Evolutionary conservation across 1,140 invertebrate genomes (phyloP), one percentile per base, ranked within the genome.

Genomic region (Aphis gossypii): DNA sequence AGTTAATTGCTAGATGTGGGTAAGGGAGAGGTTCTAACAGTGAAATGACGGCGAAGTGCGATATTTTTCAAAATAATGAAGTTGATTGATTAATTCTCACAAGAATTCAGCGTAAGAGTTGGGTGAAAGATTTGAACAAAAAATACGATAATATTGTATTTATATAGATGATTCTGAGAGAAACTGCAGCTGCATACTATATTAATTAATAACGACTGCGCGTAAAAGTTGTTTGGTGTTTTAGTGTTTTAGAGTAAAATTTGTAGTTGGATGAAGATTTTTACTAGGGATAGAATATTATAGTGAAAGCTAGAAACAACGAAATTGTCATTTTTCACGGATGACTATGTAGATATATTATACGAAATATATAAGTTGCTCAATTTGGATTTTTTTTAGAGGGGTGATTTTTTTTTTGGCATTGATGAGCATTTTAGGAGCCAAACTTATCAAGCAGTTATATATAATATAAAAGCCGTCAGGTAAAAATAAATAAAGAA

Each of bases 361-460:
- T 76, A 35, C n/a, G 60, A 76, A 68, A 30, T 30, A 68, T 68
- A 68, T n/a, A 60, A 90, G 51, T 60, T 60, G 23, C 54, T 38
- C 38, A 90, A 60, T 60, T 60, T 90, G 41, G 89, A 90, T 60
- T 41, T 60, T 54, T 89, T 56, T 89, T 54, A 51, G 20, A 44
- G 54, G 54, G 38, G 23, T 90, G 51, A 60, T 44, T 68, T 60
- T 38, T 60, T 60, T 44, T 38, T 38, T 90, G 89, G 89, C 89
- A 90, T 90, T 60, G 89, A 90, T 44, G 25, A 25, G 25, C 30
- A 44, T 90, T 68, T 90, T 68, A 68, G 20, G 56, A 68, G 89
- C 89, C 89, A 90, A 90, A 90, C 54, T 41, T 60, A 90, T 90
- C 54, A 30, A 14, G 18, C 23, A n/a, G 38, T 90, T 38, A 90